These are phyloP conservation scores for Eriocheir sinensis DNA, from an alignment of 1,140 invertebrate species.

Conservation along the genomic window DNA sequence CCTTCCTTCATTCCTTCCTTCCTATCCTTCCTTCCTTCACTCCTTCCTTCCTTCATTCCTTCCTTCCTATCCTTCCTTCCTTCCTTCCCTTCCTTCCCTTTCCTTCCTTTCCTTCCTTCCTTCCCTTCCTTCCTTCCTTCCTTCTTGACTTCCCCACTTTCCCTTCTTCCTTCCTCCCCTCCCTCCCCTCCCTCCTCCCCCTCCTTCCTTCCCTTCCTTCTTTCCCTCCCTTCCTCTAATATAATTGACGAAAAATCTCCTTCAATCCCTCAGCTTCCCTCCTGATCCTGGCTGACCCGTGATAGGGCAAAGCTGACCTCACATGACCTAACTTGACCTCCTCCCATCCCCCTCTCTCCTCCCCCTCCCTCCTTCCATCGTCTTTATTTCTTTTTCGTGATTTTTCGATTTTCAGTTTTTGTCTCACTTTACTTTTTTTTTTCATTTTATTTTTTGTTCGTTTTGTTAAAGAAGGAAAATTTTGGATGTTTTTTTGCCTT, in stretches of 20 bases:
- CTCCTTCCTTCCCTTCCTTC: neutral
- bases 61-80: neutral
- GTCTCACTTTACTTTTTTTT: neutral
- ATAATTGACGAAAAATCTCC: conserved; percentile 26
- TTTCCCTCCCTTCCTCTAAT: neutral
- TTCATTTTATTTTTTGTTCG: neutral
- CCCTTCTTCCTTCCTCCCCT: no score
- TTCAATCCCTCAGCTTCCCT: conserved; percentile 10
- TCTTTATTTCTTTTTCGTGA: neutral
- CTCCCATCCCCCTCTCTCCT: neutral
- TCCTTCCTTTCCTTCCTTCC: no score
- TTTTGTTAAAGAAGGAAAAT: neutral
- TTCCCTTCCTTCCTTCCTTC: no score
- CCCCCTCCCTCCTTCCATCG: neutral
- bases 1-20: neutral
- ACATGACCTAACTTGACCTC: neutral
- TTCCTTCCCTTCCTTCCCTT: neutral
- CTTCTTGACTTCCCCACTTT: no score
- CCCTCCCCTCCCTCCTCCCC: neutral
- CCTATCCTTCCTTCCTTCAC: neutral
- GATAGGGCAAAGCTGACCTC: neutral
- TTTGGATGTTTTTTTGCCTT: neutral
- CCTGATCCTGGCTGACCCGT: no score
- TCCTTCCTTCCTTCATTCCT: neutral
- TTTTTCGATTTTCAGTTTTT: neutral